A percentile compares a stretch with the other conserved stretches of the same genome.
Evolutionary conservation across 2,888 invertebrate genomes (phyloP).

Genomic region (Xylota segnis): DNA sequence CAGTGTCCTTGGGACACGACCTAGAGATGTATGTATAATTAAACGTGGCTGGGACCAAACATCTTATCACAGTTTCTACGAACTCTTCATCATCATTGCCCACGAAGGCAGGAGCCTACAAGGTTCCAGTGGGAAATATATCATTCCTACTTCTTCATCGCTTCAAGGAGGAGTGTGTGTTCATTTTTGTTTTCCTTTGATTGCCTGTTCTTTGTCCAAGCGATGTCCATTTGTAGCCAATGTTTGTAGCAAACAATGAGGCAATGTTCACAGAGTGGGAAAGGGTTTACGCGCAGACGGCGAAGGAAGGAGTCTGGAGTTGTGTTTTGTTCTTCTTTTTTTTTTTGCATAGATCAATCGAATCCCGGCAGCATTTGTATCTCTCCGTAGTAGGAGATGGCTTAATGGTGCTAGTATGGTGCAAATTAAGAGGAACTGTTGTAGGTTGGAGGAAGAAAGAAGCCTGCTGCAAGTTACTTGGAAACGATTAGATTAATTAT

Average conservation of each 20-base stretch:
- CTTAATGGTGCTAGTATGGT: neutral
- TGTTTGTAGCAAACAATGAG: conserved; percentile 63
- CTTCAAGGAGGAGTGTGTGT: neutral
- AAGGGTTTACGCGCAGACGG: neutral
- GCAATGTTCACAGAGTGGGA: conserved; percentile 44
- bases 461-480: no score
- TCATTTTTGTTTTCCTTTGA: conserved; percentile 1
- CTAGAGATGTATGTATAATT: conserved; percentile 43
- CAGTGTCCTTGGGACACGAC: conserved; percentile 49
- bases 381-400: neutral
- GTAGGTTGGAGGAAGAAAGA: no score
- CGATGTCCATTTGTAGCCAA: conserved; percentile 61
- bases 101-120: conserved; percentile 26
- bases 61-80: conserved; percentile 54
- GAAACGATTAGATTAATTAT: no score
- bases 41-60: conserved; percentile 30
- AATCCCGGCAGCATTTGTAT: conserved; percentile 33
- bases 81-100: conserved; percentile 51
- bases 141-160: neutral
- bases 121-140: conserved; percentile 3
- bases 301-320: neutral
- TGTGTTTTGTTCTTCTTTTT: conserved; percentile 2
- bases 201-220: conserved; percentile 14
- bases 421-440: no score
- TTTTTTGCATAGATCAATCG: conserved; percentile 64